phyloP scores from a whole-genome alignment of 2,113 vertebrate species.

The cattle (Bos taurus) region ARS-UCD2.0 NC_037342.1:76372501-76373000 shows the following conservation, averaged over 20 bases:
- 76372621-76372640: neutral
- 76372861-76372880: neutral
- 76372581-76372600: neutral
- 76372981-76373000: neutral
- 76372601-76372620: accelerated
- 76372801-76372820: neutral
- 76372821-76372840: accelerated
- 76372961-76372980: neutral
- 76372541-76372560: neutral
- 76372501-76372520: neutral
- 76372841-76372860: neutral
- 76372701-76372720: slow-evolving; percentile 87
- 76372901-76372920: neutral
- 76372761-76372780: neutral
- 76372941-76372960: neutral
- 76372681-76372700: slow-evolving; percentile 90
- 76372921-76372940: neutral
- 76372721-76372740: accelerated
- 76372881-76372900: neutral
- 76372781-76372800: neutral
- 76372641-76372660: slow-evolving; percentile 24
- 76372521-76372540: accelerated
- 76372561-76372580: neutral
- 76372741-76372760: neutral
- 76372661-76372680: slow-evolving; percentile 81